Conservation (phyloP, 2,113 vertebrate species). For the Acrocephalus arundinaceus region DNA sequence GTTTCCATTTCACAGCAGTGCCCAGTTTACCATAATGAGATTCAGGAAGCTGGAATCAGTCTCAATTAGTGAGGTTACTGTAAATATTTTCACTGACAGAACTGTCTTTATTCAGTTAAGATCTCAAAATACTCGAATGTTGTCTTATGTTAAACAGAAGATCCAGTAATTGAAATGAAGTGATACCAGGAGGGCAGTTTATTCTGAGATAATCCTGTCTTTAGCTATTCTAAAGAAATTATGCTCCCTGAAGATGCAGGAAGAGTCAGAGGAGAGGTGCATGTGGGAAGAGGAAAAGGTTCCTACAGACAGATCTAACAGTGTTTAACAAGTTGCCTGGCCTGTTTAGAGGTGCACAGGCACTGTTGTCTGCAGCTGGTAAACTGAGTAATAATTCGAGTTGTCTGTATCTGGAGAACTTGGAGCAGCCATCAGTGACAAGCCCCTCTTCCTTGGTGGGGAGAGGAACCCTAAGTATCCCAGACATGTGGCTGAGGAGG, state of each 20-base stretch:
- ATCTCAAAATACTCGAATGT: constrained; percentile 47
- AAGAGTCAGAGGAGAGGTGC: not conserved
- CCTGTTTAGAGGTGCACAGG: not conserved
- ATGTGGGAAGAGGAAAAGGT: not conserved
- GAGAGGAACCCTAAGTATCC: not conserved
- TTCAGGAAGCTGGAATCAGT: constrained; percentile 35
- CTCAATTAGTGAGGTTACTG: constrained; percentile 44
- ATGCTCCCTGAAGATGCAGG: not conserved
- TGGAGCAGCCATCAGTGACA: not conserved
- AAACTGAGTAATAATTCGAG: not conserved
- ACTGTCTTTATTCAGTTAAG: constrained; percentile 41
- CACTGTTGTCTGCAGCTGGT: not conserved
- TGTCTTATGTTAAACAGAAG: constrained; percentile 9
- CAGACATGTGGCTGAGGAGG: not conserved
- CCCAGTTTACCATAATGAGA: constrained; percentile 14
- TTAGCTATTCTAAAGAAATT: not conserved
- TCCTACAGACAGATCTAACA: not conserved
- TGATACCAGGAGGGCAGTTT: constrained; percentile 1
- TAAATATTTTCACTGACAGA: constrained; percentile 60
- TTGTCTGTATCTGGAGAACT: not conserved
- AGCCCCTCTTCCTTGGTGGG: not conserved
- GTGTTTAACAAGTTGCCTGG: not conserved
- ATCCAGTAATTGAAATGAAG: constrained; percentile 24
- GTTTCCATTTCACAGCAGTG: constrained; percentile 19
- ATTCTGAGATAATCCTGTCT: constrained; percentile 6